Percentiles rank a stretch among this genome's conserved stretches.
phyloP scores from a whole-genome alignment of 2,888 invertebrate species.

The Seladonia tumulorum region DNA sequence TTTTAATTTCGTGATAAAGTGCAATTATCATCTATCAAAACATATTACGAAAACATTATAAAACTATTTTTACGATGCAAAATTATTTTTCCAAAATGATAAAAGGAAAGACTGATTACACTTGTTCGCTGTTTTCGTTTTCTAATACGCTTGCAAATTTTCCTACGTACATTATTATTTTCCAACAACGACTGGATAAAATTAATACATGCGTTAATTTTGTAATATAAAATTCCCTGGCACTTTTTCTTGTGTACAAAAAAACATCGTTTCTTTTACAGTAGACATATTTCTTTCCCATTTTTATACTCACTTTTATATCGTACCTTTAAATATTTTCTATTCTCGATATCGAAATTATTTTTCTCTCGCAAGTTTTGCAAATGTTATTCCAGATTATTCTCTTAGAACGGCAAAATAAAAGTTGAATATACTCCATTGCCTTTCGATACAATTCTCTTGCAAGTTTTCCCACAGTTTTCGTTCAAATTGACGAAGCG shows the following conservation, averaged over 20 bases:
- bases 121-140: slow-evolving; percentile 1
- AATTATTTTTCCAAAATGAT: background rate
- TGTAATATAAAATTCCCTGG: too few relatives aligned
- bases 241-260: too few relatives aligned
- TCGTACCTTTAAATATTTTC: too few relatives aligned
- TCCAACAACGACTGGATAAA: background rate
- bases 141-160: background rate
- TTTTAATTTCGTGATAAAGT: background rate
- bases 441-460: background rate
- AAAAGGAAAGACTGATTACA: background rate
- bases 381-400: too few relatives aligned
- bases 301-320: too few relatives aligned
- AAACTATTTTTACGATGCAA: background rate
- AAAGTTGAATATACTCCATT: background rate
- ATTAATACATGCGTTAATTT: background rate
- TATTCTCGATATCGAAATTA: too few relatives aligned
- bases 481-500: background rate
- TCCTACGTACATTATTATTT: background rate
- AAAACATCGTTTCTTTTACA: too few relatives aligned
- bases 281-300: too few relatives aligned
- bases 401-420: background rate
- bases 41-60: background rate
- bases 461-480: background rate
- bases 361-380: too few relatives aligned
- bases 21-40: background rate